Conservation (phyloP, 2,888 invertebrate genomes). For the Cryptus viduatorius region DNA sequence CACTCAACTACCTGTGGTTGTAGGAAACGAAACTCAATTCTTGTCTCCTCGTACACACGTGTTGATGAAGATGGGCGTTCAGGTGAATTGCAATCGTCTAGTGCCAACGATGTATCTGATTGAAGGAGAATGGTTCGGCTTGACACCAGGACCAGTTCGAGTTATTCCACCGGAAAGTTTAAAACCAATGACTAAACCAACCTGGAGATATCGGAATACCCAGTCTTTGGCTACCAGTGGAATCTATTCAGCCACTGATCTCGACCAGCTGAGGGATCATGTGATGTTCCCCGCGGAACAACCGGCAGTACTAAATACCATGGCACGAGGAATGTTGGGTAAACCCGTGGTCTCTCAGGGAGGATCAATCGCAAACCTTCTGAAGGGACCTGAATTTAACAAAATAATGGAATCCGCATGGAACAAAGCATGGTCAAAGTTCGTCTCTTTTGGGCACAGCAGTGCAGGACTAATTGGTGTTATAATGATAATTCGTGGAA, state of each 20-base stretch:
- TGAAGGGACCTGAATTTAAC: no score
- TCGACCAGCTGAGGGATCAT: neutral
- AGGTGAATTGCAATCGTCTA: slow-evolving; percentile 66
- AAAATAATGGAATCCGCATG: no score
- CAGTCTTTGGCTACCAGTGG: neutral
- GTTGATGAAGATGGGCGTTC: slow-evolving; percentile 64
- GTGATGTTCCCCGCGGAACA: slow-evolving; percentile 65
- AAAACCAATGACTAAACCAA: slow-evolving; percentile 23
- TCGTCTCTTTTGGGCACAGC: no score
- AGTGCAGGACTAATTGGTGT: slow-evolving; percentile 22
- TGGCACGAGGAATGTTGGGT: slow-evolving; percentile 57
- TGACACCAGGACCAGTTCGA: slow-evolving; percentile 39
- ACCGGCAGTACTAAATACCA: slow-evolving; percentile 47
- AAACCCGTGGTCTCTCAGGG: neutral
- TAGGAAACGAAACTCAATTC: slow-evolving; percentile 10
- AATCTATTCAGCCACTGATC: neutral
- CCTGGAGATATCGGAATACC: slow-evolving; percentile 18
- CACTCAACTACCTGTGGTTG: slow-evolving; percentile 49
- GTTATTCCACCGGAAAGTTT: slow-evolving; percentile 12
- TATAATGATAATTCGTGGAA: slow-evolving; percentile 19
- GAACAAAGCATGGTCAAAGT: no score
- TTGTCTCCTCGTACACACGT: slow-evolving; percentile 67
- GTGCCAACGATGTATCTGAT: slow-evolving; percentile 68
- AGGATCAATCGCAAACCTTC: no score
- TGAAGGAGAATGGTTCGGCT: slow-evolving; percentile 66